Evolutionary conservation across 2,113 vertebrate genomes (phyloP).

Genomic region (Perognathus longimembris): DNA sequence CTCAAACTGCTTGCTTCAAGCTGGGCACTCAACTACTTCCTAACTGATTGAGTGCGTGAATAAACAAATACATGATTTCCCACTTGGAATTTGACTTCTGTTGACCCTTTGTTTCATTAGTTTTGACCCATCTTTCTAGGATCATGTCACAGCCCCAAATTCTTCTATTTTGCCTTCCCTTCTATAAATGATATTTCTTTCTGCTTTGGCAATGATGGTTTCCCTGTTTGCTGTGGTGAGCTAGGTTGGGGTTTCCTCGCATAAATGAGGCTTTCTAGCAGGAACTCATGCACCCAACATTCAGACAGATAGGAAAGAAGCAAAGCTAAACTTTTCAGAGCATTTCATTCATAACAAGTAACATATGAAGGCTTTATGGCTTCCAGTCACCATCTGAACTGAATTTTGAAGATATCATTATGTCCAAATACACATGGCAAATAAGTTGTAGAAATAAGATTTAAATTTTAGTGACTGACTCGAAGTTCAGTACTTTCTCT

Average conservation of each 20-base stretch:
- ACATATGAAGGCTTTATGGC: background rate
- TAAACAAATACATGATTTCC: background rate
- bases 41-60: background rate
- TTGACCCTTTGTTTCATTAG: background rate
- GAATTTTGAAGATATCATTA: background rate
- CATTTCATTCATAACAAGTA: background rate
- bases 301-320: background rate
- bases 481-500: background rate
- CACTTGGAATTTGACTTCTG: background rate
- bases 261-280: background rate
- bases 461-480: background rate
- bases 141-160: background rate
- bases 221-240: background rate
- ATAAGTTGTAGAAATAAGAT: background rate
- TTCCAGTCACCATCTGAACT: background rate
- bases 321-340: background rate
- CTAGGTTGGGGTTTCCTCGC: background rate
- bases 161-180: background rate
- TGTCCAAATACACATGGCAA: background rate
- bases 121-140: background rate
- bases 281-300: background rate
- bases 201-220: background rate
- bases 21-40: background rate
- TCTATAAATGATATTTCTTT: background rate
- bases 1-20: background rate